These are phyloP conservation scores for Acronicta leporina DNA, from an alignment of 2,888 invertebrate genomes.

Conservation along the genomic window DNA sequence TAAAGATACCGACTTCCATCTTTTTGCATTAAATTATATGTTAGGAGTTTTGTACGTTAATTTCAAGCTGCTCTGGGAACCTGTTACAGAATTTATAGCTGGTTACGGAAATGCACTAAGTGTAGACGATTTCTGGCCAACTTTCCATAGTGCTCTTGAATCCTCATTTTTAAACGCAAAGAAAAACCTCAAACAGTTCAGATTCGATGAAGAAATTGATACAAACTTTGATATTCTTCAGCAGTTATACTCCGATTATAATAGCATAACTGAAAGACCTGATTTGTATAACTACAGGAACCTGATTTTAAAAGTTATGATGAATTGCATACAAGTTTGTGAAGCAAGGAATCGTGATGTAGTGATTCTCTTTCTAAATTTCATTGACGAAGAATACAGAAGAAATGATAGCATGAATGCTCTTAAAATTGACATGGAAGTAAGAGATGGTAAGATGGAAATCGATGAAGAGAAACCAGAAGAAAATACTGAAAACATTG, in stretches of 20 bases:
- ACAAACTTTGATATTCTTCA: constrained; percentile 69
- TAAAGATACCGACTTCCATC: constrained; percentile 88
- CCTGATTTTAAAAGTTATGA: constrained; percentile 94
- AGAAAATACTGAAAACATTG: constrained; percentile 69
- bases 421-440: constrained; percentile 89
- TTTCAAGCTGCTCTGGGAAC: constrained; percentile 97
- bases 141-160: constrained; percentile 90
- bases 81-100: constrained; percentile 92
- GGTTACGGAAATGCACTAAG: constrained; percentile 91
- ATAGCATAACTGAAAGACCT: constrained; percentile 87
- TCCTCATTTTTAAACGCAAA: constrained; percentile 84
- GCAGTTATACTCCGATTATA: constrained; percentile 76
- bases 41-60: constrained; percentile 95
- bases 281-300: constrained; percentile 94
- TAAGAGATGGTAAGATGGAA: constrained; percentile 82
- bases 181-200: constrained; percentile 72
- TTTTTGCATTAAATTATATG: constrained; percentile 93
- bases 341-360: constrained; percentile 95
- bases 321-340: constrained; percentile 92
- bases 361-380: constrained; percentile 93
- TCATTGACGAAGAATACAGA: constrained; percentile 91
- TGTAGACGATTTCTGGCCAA: constrained; percentile 92
- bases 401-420: constrained; percentile 76
- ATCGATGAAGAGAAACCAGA: constrained; percentile 68
- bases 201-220: constrained; percentile 77